Evolutionary conservation across 23 tunicate species (phyloP).

Genomic region (Aplidium turbinatum): DNA sequence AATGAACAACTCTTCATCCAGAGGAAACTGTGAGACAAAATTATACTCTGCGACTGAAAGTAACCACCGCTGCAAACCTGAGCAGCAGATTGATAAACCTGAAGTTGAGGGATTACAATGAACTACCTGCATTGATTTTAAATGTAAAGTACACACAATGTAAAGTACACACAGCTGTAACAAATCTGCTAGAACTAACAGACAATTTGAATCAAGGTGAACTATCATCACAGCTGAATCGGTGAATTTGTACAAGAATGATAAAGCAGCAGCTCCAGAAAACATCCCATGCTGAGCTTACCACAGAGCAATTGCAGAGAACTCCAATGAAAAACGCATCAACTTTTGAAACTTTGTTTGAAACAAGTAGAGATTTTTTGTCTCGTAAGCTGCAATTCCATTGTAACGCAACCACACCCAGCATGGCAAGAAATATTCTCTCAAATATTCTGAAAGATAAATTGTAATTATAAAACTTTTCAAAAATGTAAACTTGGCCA

Average conservation of each 20-base stretch:
- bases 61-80: too few relatives aligned
- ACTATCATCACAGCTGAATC: neutral
- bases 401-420: conserved; percentile 35
- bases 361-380: conserved; percentile 31
- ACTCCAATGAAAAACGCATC: conserved; percentile 31
- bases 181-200: neutral
- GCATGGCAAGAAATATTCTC: conserved; percentile 33
- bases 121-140: too few relatives aligned
- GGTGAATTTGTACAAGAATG: neutral
- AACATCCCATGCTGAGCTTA: neutral
- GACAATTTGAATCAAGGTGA: neutral
- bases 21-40: too few relatives aligned
- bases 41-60: too few relatives aligned
- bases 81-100: too few relatives aligned
- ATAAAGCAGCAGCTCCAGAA: too few relatives aligned
- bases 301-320: conserved; percentile 26
- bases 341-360: conserved; percentile 16
- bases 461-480: neutral
- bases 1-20: too few relatives aligned
- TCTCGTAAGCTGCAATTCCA: conserved; percentile 3
- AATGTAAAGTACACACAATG: too few relatives aligned
- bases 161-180: too few relatives aligned
- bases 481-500: neutral
- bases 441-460: conserved; percentile 35
- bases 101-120: too few relatives aligned